Conservation (phyloP, 2,797 vertebrate genomes). For the Galagoides demidoff region DNA sequence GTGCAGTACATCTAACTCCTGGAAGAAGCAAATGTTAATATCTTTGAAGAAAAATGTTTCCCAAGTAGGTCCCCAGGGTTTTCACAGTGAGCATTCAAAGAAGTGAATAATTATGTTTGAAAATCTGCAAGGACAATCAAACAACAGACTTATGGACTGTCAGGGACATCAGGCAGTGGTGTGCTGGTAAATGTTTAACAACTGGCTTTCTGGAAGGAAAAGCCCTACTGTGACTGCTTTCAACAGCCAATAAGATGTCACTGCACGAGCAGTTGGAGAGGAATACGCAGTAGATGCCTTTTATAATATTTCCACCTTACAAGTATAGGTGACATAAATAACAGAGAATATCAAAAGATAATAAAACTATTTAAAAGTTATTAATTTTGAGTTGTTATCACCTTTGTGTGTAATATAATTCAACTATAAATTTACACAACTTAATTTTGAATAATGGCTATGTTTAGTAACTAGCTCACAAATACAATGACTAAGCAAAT, state of each 20-base stretch:
- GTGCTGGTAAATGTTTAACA: neutral
- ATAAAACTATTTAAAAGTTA: neutral
- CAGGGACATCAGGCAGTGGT: neutral
- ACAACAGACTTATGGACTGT: accelerated
- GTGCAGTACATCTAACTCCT: neutral
- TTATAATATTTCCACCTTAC: neutral
- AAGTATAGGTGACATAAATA: neutral
- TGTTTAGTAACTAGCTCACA: neutral
- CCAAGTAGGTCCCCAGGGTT: neutral
- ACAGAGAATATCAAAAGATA: neutral
- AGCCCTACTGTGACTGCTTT: neutral
- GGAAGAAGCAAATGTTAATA: neutral
- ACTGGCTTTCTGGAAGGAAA: neutral
- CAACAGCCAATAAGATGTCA: neutral
- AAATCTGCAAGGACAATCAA: neutral
- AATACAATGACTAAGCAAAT: no score
- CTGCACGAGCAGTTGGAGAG: neutral
- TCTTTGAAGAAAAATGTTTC: neutral
- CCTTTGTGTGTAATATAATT: neutral
- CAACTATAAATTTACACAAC: neutral
- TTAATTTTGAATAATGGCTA: neutral
- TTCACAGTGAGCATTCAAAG: neutral
- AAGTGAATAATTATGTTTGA: neutral
- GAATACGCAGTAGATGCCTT: accelerated
- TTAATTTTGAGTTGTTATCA: neutral